Evolutionary conservation across 2,113 vertebrate genomes (phyloP), one percentile per base, ranked within the genome.

Genomic region (Excalfactoria chinensis): DNA sequence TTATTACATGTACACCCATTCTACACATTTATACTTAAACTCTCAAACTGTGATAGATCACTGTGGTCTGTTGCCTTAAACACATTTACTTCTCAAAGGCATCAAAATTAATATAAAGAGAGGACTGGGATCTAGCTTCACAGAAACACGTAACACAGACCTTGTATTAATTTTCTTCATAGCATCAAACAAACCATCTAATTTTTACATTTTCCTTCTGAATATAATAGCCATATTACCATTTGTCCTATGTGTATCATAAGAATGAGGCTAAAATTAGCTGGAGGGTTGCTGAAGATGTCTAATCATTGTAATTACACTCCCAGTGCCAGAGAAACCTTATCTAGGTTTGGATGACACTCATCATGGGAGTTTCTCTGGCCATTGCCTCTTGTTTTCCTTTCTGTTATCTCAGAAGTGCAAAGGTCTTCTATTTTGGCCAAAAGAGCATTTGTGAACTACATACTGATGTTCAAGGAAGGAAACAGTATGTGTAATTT

Each of bases 381-480:
- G 43, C 77, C 70, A 19, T 69, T 74, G 74, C 86, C 84, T 92
- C 91, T 93, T 89, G 87, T 96, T 91, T 96, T 93, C 96, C 95
- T 92, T 73, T 92, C 59, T 91, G 22, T 71, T 94, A 76, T 95
- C 86, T 90, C 71, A 68, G 64, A 19, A 70, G 7, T 40, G 28
- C 72, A 90, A 81, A 95, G 49, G 41, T 72, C 90, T 71, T 78
- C 58, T 94, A 25, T 79, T 93, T 75, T 92, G 74, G 74, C 74
- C 71, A 80, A 41, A 86, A 46, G 23, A 40, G 3, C 37, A 3
- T 67, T 41, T n/a, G 9, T 44, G 55, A 82, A 1, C 46, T 37
- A 28, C 0, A 1, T 13, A 46, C 9, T 1, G 4, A 5, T 3
- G 12, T 2, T 22, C 41, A 73, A 44, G 71, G 51, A 80, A 92